A percentile compares a stretch with the other conserved stretches of the same genome.
Evolutionary conservation across 2,888 invertebrate genomes (phyloP).

Genomic region (Euplexia lucipara): DNA sequence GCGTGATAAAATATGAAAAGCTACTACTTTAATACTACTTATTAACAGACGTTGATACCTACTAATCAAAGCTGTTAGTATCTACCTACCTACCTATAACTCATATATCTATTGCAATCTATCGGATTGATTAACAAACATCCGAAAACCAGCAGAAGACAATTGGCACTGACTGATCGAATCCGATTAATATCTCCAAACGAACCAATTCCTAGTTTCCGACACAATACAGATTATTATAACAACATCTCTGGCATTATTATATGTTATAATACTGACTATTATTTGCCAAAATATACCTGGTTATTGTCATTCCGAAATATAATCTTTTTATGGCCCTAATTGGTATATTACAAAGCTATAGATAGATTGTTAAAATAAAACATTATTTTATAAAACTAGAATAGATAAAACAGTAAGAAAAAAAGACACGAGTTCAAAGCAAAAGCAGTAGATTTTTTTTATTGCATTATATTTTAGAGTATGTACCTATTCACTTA

Average conservation of each 20-base stretch:
- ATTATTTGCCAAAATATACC: not conserved
- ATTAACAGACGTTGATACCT: too few species aligned
- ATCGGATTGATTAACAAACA: slow-evolving; percentile 41
- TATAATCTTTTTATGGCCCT: not conserved
- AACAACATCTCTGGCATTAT: slow-evolving; percentile 3
- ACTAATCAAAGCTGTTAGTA: too few species aligned
- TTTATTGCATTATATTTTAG: too few species aligned
- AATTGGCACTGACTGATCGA: slow-evolving; percentile 28
- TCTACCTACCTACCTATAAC: too few species aligned
- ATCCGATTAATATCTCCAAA: slow-evolving; percentile 37
- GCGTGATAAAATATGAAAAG: too few species aligned
- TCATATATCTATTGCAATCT: slow-evolving; percentile 15
- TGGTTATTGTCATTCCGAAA: not conserved
- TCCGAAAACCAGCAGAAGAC: slow-evolving; percentile 10
- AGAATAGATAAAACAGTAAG: not conserved
- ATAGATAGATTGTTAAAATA: not conserved
- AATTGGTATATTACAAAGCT: not conserved
- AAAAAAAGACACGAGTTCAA: not conserved
- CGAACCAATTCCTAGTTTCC: slow-evolving; percentile 12
- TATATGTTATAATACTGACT: not conserved
- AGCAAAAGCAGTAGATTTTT: too few species aligned
- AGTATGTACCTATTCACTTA: too few species aligned
- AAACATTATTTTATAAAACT: not conserved
- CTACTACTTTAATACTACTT: too few species aligned
- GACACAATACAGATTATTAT: slow-evolving; percentile 1